Conservation (phyloP, 2,797 vertebrate genomes). For the Lepilemur septentrionalis region DNA sequence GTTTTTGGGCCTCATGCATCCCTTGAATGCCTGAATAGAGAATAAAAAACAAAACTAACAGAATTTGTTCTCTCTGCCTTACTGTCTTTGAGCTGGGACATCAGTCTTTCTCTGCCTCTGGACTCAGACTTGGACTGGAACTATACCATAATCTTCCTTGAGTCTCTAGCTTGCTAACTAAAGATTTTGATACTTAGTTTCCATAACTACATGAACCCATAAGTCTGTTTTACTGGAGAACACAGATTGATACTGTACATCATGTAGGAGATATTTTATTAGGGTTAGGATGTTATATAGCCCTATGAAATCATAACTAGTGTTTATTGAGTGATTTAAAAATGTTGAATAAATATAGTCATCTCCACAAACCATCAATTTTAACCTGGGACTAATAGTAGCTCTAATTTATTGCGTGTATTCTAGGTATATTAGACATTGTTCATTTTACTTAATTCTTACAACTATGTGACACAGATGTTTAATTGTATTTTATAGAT, state of each 20-base stretch:
- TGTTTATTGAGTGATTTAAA: neutral
- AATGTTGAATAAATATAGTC: neutral
- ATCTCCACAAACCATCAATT: neutral
- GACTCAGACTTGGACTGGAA: neutral
- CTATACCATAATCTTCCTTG: neutral
- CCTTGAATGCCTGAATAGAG: neutral
- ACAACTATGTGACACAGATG: neutral
- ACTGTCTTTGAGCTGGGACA: neutral
- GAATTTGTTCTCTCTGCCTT: neutral
- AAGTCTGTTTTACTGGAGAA: neutral
- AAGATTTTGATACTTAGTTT: neutral
- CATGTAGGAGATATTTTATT: neutral
- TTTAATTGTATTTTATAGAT: neutral
- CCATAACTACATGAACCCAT: neutral
- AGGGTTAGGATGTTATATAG: neutral
- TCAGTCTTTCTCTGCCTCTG: neutral
- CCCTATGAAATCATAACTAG: neutral
- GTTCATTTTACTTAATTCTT: neutral
- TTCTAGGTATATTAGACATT: neutral
- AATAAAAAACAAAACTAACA: neutral
- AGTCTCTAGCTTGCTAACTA: neutral
- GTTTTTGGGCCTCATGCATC: neutral
- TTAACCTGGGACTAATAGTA: neutral
- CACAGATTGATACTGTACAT: too few species aligned
- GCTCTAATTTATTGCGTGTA: neutral